Conservation (phyloP, 2,888 invertebrate genomes). For the Nasonovia ribisnigri region DNA sequence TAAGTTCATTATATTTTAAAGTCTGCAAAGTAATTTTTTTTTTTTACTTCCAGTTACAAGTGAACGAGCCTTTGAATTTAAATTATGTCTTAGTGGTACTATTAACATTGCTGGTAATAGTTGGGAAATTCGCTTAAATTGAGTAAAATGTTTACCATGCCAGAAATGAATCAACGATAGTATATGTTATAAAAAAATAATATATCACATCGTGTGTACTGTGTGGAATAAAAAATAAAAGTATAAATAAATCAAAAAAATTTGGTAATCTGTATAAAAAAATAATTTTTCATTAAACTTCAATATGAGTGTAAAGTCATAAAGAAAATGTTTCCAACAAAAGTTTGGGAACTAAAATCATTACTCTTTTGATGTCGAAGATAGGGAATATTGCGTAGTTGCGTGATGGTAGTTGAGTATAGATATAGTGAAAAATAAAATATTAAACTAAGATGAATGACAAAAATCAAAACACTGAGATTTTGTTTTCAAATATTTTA, state of each 20-base stretch:
- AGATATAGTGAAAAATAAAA: conserved; percentile 4
- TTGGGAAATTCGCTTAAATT: background rate
- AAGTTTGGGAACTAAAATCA: conserved; percentile 23
- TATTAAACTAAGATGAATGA: conserved; percentile 29
- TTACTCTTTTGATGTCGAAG: conserved; percentile 21
- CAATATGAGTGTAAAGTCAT: background rate
- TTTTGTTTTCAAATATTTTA: background rate
- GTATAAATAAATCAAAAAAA: background rate
- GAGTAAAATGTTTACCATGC: background rate
- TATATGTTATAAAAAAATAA: background rate
- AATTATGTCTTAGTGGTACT: background rate
- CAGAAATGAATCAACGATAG: background rate
- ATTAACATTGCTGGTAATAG: background rate
- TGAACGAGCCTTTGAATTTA: background rate
- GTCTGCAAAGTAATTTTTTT: background rate
- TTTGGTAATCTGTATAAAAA: background rate
- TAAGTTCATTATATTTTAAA: background rate
- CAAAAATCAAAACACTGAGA: background rate
- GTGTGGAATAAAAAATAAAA: background rate
- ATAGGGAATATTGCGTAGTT: background rate
- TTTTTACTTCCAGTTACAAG: background rate
- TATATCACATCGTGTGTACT: background rate
- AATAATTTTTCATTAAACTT: conserved; percentile 34
- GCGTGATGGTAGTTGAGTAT: background rate
- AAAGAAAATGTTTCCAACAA: background rate